A percentile compares a stretch with the other conserved stretches of the same genome.
Conservation (phyloP, 2,113 vertebrate genomes). For the Psittacula cyanocephala region DNA sequence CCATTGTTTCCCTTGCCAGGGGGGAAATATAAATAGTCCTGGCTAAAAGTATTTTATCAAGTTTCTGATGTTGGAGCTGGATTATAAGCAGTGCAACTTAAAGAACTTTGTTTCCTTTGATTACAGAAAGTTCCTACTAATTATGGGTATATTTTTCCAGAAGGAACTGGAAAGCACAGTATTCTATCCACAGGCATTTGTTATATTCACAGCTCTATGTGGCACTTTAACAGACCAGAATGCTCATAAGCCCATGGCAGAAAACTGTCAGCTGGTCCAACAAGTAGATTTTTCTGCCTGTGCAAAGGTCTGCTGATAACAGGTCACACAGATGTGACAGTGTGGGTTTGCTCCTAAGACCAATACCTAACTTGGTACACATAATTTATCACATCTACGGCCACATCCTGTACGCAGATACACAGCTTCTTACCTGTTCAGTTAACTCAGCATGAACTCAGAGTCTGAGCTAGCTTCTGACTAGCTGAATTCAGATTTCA, state of each 20-base stretch:
- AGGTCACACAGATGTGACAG: neutral
- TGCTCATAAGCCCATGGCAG: neutral
- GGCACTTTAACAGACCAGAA: neutral
- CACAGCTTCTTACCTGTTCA: neutral
- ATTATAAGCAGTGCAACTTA: conserved; percentile 7
- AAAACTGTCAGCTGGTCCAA: neutral
- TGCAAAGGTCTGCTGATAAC: neutral
- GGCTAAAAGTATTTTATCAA: conserved; percentile 37
- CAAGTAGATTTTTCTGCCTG: neutral
- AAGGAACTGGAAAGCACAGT: neutral
- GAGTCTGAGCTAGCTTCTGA: neutral
- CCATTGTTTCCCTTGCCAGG: neutral
- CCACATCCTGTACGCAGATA: neutral
- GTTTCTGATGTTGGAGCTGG: neutral
- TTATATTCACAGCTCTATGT: neutral
- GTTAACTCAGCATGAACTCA: neutral
- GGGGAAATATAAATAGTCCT: conserved; percentile 7
- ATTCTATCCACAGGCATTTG: neutral
- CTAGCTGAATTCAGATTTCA: neutral
- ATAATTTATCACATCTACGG: neutral
- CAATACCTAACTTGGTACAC: neutral
- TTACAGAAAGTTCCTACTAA: neutral
- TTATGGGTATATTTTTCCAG: neutral
- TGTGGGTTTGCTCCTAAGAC: neutral
- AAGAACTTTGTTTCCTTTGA: neutral